Evolutionary conservation across 2,888 invertebrate genomes (phyloP), one percentile per base, ranked within the genome.

Genomic region (Watsonalla cultraria): DNA sequence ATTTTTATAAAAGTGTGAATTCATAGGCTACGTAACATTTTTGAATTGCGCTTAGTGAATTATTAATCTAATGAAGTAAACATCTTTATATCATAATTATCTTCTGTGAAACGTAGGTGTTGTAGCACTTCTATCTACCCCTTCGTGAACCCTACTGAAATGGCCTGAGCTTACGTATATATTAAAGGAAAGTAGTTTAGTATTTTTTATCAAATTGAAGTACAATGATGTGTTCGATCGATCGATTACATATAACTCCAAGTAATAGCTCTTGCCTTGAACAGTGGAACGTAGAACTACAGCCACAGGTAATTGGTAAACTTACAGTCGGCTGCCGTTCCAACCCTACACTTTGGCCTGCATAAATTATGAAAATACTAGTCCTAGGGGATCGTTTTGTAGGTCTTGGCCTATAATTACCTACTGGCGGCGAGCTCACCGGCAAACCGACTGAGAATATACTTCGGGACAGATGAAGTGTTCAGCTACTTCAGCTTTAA

Each of bases 321-420:
- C 70, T 71, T 64, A 53, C 74, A 72, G 63, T 66, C 73, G 62
- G 62, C 61, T 58, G 64, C 62, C 64, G 66, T 59, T 68, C 62
- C 68, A 64, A 73, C 76, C 76, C 75, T 71, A 71, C 74, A 79
- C 73, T 78, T 76, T 71, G 65, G 60, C 65, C 65, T 73, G 74
- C 76, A 83, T 83, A 80, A 75, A 76, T 82, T 74, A 82, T 78
- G 70, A 70, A 74, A 76, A 75, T 69, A 56, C 69, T 67, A 72
- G 72, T 65, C 62, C 68, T 64, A 66, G 65, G 70, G 74, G 69
- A 73, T 79, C 74, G 78, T 80, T 78, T 74, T 58, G 72, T 72
- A 68, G 69, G 65, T 68, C 65, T 73, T 68, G 66, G 68, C 68
- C 74, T 82, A 75, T 78, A 80, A 83, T 83, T 83, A 82, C 24